These are phyloP conservation scores for Thalassoma bifasciatum DNA, from an alignment of 2,113 vertebrate species.

Conservation along the genomic window DNA sequence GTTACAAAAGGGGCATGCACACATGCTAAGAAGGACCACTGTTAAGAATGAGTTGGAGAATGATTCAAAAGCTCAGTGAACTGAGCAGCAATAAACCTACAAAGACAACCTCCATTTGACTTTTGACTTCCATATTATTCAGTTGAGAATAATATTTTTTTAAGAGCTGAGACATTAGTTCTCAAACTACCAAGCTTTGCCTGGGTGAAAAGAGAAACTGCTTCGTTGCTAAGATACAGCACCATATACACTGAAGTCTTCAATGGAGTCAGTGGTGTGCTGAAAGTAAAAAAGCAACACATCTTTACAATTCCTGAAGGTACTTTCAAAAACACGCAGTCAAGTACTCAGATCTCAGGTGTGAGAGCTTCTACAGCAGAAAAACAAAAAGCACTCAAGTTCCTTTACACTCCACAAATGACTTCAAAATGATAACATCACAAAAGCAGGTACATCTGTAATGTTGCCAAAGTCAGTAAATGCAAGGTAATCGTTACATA, in stretches of 20 bases:
- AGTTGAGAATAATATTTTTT: too few relatives aligned
- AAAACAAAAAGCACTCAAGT: neutral
- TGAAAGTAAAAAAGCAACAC: conserved; percentile 1
- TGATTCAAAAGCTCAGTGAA: conserved; percentile 10
- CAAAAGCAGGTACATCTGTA: conserved; percentile 9
- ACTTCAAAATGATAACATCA: neutral
- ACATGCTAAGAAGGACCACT: neutral
- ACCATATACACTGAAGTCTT: conserved; percentile 18
- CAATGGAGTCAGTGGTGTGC: neutral
- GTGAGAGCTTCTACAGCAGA: neutral
- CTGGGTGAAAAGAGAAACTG: conserved; percentile 5
- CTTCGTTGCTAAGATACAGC: conserved; percentile 58
- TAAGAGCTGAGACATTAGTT: conserved; percentile 2
- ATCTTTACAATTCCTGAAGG: conserved; percentile 18
- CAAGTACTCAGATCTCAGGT: neutral
- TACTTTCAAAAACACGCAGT: conserved; percentile 15
- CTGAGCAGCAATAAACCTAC: neutral
- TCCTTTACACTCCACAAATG: neutral
- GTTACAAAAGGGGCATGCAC: too few relatives aligned
- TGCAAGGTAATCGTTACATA: conserved; percentile 47
- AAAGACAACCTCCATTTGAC: neutral
- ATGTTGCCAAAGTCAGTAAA: conserved; percentile 35
- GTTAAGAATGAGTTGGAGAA: neutral
- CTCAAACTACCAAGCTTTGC: neutral
- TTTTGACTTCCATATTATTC: too few relatives aligned